Conservation (phyloP, 2,888 invertebrate species). For the Diplolepis rosae region DNA sequence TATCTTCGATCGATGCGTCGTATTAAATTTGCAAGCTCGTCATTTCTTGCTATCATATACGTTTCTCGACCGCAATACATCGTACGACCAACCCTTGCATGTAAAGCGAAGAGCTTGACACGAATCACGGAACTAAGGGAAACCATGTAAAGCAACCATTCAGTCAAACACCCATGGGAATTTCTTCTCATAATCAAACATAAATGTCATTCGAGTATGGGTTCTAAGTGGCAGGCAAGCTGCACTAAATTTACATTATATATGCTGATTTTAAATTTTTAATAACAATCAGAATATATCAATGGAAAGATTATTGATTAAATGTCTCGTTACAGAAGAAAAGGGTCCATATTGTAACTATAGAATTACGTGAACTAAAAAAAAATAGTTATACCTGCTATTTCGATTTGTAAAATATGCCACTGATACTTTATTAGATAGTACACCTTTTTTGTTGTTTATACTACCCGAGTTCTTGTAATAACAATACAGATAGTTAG, state of each 20-base stretch:
- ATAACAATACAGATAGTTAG: too few relatives aligned
- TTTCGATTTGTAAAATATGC: too few relatives aligned
- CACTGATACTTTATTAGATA: too few relatives aligned
- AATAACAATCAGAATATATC: not conserved
- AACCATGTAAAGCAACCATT: constrained; percentile 26
- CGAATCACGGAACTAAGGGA: constrained; percentile 18
- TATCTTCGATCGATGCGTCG: constrained; percentile 61
- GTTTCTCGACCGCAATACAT: constrained; percentile 39
- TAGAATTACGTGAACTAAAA: too few relatives aligned
- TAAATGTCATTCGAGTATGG: constrained; percentile 7
- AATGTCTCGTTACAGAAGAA: too few relatives aligned
- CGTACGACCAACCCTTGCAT: constrained; percentile 18
- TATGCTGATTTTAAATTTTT: too few relatives aligned
- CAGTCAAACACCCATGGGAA: constrained; percentile 7
- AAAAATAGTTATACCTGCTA: too few relatives aligned
- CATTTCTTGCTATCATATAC: constrained; percentile 58
- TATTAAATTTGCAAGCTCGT: constrained; percentile 61
- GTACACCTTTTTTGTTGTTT: too few relatives aligned
- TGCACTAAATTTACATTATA: constrained; percentile 3
- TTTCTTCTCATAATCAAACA: constrained; percentile 20
- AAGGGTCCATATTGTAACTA: too few relatives aligned
- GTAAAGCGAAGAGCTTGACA: constrained; percentile 22
- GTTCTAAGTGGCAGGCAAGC: not conserved
- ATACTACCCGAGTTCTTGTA: too few relatives aligned
- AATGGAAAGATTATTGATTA: not conserved